Evolutionary conservation across 2,797 vertebrate species (phyloP).

Genomic region (Hyperoplus immaculatus): DNA sequence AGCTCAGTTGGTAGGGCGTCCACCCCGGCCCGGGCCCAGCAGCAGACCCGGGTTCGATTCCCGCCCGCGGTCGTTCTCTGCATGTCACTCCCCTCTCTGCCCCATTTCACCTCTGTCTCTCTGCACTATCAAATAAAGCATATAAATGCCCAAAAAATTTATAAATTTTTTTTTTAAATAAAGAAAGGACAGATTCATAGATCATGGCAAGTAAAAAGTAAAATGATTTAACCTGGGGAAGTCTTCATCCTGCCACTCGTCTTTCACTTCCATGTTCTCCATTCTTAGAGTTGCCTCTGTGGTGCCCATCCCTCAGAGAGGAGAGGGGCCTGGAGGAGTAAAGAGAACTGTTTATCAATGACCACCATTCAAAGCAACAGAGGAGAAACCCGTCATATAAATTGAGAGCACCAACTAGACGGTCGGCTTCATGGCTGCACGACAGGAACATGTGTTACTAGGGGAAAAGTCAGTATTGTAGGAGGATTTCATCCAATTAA

Average conservation of each 20-base stretch:
- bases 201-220: not conserved
- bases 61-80: too few relatives aligned
- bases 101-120: too few relatives aligned
- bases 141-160: too few relatives aligned
- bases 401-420: not conserved
- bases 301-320: conserved; percentile 87
- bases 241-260: conserved; percentile 95
- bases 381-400: conserved; percentile 2
- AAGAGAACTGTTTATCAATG: conserved; percentile 8
- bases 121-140: too few relatives aligned
- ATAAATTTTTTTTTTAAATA: too few relatives aligned
- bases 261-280: conserved; percentile 92
- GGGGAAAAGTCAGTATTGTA: not conserved
- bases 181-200: not conserved
- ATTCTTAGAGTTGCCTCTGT: conserved; percentile 92
- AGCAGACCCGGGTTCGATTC: too few relatives aligned
- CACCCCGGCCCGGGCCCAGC: too few relatives aligned
- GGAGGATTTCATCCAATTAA: conserved; percentile 29
- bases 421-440: not conserved
- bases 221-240: conserved; percentile 89
- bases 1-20: too few relatives aligned
- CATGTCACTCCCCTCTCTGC: too few relatives aligned
- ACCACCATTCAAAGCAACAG: conserved; percentile 18
- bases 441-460: conserved; percentile 20
- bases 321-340: conserved; percentile 56